phyloP scores from a whole-genome alignment of 2,113 vertebrate genomes.

The Trogon melanurus region DNA sequence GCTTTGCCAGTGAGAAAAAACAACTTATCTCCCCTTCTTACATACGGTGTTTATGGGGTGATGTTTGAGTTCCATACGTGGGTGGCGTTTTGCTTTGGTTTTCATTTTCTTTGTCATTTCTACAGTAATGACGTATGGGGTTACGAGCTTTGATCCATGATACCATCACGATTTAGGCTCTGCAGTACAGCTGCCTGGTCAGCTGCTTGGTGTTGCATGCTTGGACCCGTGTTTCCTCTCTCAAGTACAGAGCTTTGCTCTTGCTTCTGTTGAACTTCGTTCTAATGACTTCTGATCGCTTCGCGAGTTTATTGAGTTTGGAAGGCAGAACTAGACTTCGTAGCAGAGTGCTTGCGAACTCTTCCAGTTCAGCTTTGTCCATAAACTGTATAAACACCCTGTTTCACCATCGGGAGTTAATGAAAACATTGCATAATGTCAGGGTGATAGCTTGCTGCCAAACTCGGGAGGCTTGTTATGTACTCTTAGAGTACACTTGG shows the following conservation, averaged over 20 bases:
- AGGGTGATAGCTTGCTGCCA: constrained; percentile 51
- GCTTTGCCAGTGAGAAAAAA: not conserved
- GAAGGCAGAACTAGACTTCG: not conserved
- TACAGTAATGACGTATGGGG: not conserved
- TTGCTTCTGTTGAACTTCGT: constrained; percentile 51
- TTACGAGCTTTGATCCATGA: constrained; percentile 36
- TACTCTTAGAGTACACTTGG: constrained; percentile 31
- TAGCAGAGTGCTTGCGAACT: constrained; percentile 22
- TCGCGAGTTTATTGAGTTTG: not conserved
- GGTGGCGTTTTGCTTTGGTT: too few species aligned
- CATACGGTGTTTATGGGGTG: not conserved
- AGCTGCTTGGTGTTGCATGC: not conserved
- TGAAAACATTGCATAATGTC: constrained; percentile 69
- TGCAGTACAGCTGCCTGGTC: constrained; percentile 49
- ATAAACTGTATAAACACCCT: constrained; percentile 53
- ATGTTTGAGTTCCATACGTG: not conserved
- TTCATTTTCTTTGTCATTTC: not conserved
- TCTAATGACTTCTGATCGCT: constrained; percentile 45
- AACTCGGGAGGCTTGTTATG: not conserved
- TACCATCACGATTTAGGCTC: not conserved
- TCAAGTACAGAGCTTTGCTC: constrained; percentile 33
- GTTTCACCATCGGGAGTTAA: constrained; percentile 59
- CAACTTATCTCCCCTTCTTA: not conserved
- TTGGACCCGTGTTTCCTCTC: constrained; percentile 18
- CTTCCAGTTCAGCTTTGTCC: constrained; percentile 52